A percentile compares a stretch with the other conserved stretches of the same genome.
phyloP scores from a whole-genome alignment of 2,797 vertebrate species.

The Sebastes steindachneri region DNA sequence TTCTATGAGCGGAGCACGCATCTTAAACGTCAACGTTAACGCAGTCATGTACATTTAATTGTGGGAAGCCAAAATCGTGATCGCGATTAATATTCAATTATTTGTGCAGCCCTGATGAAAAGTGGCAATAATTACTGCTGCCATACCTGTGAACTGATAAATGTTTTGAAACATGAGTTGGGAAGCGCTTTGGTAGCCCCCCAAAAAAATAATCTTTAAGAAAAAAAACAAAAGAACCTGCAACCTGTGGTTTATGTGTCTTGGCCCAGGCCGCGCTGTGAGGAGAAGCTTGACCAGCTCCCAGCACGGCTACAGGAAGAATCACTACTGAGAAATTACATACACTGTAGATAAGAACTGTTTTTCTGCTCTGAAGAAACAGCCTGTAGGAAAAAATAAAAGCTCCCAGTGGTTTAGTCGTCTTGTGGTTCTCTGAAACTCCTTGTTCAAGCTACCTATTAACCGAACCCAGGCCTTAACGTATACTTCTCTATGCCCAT shows the following conservation, averaged over 20 bases:
- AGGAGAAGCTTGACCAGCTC: constrained; percentile 5
- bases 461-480: constrained; percentile 55
- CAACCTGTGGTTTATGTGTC: constrained; percentile 19
- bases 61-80: too few species aligned
- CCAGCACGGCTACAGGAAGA: neutral
- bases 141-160: neutral
- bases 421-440: constrained; percentile 45
- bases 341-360: constrained; percentile 19
- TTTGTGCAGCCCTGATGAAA: too few species aligned
- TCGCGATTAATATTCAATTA: too few species aligned
- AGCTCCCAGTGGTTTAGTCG: constrained; percentile 29
- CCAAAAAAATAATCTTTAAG: neutral
- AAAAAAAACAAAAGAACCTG: neutral
- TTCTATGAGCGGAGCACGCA: too few species aligned
- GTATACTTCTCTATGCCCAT: constrained; percentile 50
- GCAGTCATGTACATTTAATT: too few species aligned
- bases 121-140: neutral
- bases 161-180: constrained; percentile 13
- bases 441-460: constrained; percentile 59
- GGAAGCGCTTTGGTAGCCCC: neutral
- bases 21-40: too few species aligned
- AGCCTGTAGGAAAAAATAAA: constrained; percentile 1
- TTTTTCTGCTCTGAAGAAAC: constrained; percentile 14
- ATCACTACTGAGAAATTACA: neutral
- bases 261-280: constrained; percentile 17